Evolutionary conservation across 2,888 invertebrate genomes (phyloP), one percentile per base, ranked within the genome.

Genomic region (Neoscelio sp.): DNA sequence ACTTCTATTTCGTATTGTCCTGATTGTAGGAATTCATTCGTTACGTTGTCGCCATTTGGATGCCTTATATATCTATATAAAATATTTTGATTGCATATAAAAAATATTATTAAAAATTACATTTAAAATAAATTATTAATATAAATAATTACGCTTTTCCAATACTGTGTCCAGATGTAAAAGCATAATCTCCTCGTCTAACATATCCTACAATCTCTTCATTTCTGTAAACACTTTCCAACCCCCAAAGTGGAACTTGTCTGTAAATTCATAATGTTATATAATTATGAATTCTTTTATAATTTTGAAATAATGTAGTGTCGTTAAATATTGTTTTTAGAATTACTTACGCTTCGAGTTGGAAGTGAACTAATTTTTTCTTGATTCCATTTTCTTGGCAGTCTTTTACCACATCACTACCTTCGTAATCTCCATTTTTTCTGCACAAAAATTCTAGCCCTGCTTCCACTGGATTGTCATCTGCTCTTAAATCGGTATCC

Each of bases 401-500:
- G 78, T 91, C 92, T 6, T 95, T 94, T 0, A 98, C 93, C 0
- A 92, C 92, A 40, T 93, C 92, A 84, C 96, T 95, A 6, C 98
- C 98, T 50, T 95, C 93, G 88, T 96, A 98, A 7, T 94, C 93
- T 0, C 95, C 96, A 40, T 93, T 92, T 87, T 95, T 95, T 65
- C 97, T 93, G 88, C 98, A 98, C 0, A 95, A 93, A 86, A 95
- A 95, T 6, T 92, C 94, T 30, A 98, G 91, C 67, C 95, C 95
- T 0, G 97, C 96, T 91, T 98, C 97, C 1, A 97, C 90, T 0
- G 97, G 97, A 83, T 95, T 96, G 87, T 98, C 97, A 83, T 96
- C 95, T 0, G 94, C 91, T 82, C 97, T 92, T 38, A 97, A 89
- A 89, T 98, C 98, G 4, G 93, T 92, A 85, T 97, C 95, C 96